These are phyloP conservation scores for Greenwoodochromis staneri DNA, from an alignment of 2,113 vertebrate species.

Conservation along the genomic window DNA sequence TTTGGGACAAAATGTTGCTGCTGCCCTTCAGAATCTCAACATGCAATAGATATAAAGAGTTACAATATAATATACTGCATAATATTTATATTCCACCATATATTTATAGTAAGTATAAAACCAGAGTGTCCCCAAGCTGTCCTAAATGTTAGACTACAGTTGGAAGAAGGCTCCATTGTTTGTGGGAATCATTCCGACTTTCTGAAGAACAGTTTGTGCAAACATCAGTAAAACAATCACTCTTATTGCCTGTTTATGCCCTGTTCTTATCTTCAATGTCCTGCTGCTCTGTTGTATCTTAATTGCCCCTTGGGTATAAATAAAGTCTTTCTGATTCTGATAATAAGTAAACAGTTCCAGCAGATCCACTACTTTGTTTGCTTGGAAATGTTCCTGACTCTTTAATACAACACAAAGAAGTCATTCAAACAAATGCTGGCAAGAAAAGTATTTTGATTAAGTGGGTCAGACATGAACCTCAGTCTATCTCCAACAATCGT, in stretches of 20 bases:
- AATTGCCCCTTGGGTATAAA: no score
- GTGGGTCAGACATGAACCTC: neutral
- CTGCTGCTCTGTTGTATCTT: no score
- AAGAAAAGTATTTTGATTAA: neutral
- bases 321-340: no score
- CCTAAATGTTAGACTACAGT: neutral
- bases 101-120: neutral
- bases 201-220: neutral
- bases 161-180: neutral
- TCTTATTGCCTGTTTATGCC: no score
- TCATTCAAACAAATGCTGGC: neutral
- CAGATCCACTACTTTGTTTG: neutral
- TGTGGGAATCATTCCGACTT: neutral
- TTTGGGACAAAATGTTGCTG: neutral
- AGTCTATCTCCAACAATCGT: neutral
- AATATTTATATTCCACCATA: neutral
- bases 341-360: neutral
- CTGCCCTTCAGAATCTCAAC: neutral
- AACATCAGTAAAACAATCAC: neutral
- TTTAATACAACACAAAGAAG: neutral
- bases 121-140: neutral
- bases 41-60: neutral
- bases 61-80: neutral
- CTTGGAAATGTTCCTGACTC: neutral
- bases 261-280: accelerated